Conservation (phyloP, 2,797 vertebrate species). For the Knipowitschia caucasica region DNA sequence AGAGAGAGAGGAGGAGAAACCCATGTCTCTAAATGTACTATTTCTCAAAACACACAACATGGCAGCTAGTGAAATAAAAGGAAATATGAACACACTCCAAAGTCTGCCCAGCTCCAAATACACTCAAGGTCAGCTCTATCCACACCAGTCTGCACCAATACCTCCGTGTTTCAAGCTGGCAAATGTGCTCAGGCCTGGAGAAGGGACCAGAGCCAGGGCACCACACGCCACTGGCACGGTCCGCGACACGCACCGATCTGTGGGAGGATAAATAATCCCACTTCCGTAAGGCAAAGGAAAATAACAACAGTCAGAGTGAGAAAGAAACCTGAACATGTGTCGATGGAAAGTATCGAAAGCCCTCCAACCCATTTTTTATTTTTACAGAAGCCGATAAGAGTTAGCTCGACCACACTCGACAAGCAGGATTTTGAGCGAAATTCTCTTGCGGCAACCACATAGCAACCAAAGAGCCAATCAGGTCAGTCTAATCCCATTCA, state of each 20-base stretch:
- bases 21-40: slow-evolving; percentile 27
- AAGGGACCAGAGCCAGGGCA: slow-evolving; percentile 46
- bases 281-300: slow-evolving; percentile 55
- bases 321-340: slow-evolving; percentile 44
- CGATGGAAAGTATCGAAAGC: slow-evolving; percentile 49
- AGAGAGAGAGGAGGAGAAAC: slow-evolving; percentile 11
- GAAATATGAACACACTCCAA: slow-evolving; percentile 12
- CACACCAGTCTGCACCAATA: slow-evolving; percentile 20
- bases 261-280: slow-evolving; percentile 73
- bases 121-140: background rate
- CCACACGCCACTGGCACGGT: slow-evolving; percentile 63
- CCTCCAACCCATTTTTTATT: too few relatives aligned
- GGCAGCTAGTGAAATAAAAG: slow-evolving; percentile 28
- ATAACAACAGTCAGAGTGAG: slow-evolving; percentile 42
- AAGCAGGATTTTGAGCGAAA: too few relatives aligned
- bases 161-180: slow-evolving; percentile 38
- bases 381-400: too few relatives aligned
- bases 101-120: slow-evolving; percentile 11
- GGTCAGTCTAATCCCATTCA: too few relatives aligned
- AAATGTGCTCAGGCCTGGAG: slow-evolving; percentile 32
- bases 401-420: too few relatives aligned
- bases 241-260: slow-evolving; percentile 60
- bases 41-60: slow-evolving; percentile 23
- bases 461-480: too few relatives aligned
- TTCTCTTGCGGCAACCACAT: too few relatives aligned